Evolutionary conservation across 2,888 invertebrate genomes (phyloP).

Genomic region (Zhengitettix transpicula): DNA sequence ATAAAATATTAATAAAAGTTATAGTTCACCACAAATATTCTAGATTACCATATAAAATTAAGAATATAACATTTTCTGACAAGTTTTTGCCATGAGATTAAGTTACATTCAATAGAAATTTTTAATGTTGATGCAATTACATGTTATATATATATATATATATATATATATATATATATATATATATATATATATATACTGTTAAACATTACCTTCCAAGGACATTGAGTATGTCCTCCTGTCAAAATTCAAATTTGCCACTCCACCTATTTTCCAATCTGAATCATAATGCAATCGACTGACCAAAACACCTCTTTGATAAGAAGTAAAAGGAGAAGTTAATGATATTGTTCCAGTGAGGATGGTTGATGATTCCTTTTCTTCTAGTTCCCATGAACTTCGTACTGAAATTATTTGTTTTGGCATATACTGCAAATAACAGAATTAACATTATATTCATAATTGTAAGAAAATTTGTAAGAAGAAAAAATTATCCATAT

Average conservation of each 20-base stretch:
- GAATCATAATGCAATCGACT: slow-evolving; percentile 48
- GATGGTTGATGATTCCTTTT: slow-evolving; percentile 34
- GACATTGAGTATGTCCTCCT: slow-evolving; percentile 47
- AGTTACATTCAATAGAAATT: neutral
- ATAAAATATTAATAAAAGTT: neutral
- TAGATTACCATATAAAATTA: too few species aligned
- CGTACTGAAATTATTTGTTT: slow-evolving; percentile 48
- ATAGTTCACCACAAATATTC: too few species aligned
- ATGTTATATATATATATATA: too few species aligned
- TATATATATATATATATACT: too few species aligned
- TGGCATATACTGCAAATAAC: slow-evolving; percentile 40
- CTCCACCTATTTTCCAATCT: slow-evolving; percentile 46
- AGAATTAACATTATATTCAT: too few species aligned
- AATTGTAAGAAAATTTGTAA: slow-evolving; percentile 10
- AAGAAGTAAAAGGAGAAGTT: slow-evolving; percentile 48
- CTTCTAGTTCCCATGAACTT: slow-evolving; percentile 49
- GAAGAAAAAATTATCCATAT: too few species aligned
- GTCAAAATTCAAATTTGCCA: slow-evolving; percentile 53
- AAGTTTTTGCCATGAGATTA: too few species aligned
- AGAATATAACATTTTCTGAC: too few species aligned
- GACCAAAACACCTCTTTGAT: slow-evolving; percentile 46
- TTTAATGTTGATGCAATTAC: neutral
- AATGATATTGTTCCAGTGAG: slow-evolving; percentile 48
- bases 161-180: too few species aligned
- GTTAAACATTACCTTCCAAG: slow-evolving; percentile 33